Percentiles rank a stretch among this genome's conserved stretches.
These are phyloP conservation scores for Luffia ferchaultella DNA, from an alignment of 2,888 invertebrate species.

Conservation along the genomic window DNA sequence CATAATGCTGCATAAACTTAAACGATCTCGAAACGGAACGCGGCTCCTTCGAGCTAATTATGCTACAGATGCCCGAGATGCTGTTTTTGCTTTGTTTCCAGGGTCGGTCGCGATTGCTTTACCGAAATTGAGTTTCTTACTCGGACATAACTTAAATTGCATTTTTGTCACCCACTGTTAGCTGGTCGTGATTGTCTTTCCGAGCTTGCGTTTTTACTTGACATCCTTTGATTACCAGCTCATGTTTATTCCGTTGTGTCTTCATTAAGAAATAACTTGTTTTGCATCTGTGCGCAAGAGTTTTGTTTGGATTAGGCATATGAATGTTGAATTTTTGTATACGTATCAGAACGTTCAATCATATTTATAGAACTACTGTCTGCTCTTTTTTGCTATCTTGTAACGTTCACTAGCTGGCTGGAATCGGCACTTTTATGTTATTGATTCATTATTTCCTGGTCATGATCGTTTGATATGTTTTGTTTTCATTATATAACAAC, in stretches of 20 bases:
- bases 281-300: neutral
- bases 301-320: no score
- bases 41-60: neutral
- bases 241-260: slow-evolving; percentile 47
- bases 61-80: slow-evolving; percentile 19
- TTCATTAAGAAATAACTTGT: slow-evolving; percentile 34
- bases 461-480: no score
- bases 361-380: no score
- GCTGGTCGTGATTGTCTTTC: slow-evolving; percentile 27
- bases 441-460: no score
- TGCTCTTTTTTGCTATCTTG: no score
- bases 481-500: no score
- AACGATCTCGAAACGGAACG: neutral
- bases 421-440: no score
- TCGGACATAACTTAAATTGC: slow-evolving; percentile 55
- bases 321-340: no score
- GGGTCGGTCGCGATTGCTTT: slow-evolving; percentile 29
- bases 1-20: slow-evolving; percentile 23
- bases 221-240: slow-evolving; percentile 24
- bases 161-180: slow-evolving; percentile 56
- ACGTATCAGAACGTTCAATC: no score
- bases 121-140: slow-evolving; percentile 51
- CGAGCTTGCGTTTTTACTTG: slow-evolving; percentile 27
- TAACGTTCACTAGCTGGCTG: no score
- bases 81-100: slow-evolving; percentile 11